Evolutionary conservation across 2,797 vertebrate species (phyloP), one percentile per base, ranked within the genome.

Genomic region (Notolepis coatsorum): DNA sequence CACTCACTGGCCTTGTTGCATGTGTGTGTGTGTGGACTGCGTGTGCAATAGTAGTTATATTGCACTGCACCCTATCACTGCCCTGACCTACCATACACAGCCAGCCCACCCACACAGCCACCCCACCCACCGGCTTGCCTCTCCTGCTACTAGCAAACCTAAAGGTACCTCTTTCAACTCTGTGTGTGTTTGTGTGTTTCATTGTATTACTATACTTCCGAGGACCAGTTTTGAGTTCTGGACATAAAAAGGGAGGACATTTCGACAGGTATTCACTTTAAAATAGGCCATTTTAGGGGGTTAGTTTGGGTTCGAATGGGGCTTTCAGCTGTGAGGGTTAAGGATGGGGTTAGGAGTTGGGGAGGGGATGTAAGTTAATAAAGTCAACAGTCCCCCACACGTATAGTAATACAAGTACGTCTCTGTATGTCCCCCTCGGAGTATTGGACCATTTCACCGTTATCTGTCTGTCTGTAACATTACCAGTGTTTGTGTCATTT

Each of bases 141-240:
- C 59, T 65, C 23, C 75, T 68, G 62, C 76, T 85, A 48, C 73
- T 72, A 42, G 30, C 28, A 23, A 41, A 49, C 48, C 13, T 24
- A 37, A 68, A 84, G 81, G 82, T 84, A 77, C 66, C 37, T 68
- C 57, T 54, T 18, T 23, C 0, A 61, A 50, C 62, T 72, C 30
- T 58, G 35, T 48, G 37, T 71, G 18, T 60, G 21, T 58, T 17
- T 50, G 39, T 27, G 9, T 38, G 24, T 42, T n/a, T n/a, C n/a
- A n/a, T n/a, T n/a, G n/a, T n/a, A n/a, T n/a, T n/a, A n/a, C n/a
- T n/a, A n/a, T n/a, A n/a, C n/a, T n/a, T n/a, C n/a, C n/a, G n/a
- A n/a, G n/a, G n/a, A n/a, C n/a, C n/a, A n/a, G n/a, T n/a, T n/a
- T n/a, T n/a, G n/a, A n/a, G n/a, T n/a, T n/a, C n/a, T n/a, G n/a